A percentile compares a stretch with the other conserved stretches of the same genome.
Conservation (phyloP, 2,113 vertebrate species). For the Ailuropoda melanoleuca region DNA sequence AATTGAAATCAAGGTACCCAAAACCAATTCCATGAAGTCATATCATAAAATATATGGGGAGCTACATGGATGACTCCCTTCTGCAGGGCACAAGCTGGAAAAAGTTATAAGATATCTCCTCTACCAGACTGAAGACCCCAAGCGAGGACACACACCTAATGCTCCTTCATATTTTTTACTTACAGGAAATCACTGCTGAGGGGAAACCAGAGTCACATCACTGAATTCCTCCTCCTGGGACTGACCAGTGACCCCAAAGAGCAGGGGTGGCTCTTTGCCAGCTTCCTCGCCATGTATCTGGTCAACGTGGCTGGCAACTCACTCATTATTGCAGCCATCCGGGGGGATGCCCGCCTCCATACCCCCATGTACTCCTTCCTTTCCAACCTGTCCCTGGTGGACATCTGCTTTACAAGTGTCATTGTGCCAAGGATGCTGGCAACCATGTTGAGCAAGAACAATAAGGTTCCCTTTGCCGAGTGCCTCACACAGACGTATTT, state of each 20-base stretch:
- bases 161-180: background rate
- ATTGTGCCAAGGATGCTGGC: slow-evolving; percentile 56
- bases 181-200: background rate
- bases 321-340: slow-evolving; percentile 61
- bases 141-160: background rate
- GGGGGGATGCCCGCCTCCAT: background rate
- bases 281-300: slow-evolving; percentile 64
- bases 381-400: slow-evolving; percentile 59
- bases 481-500: slow-evolving; percentile 76
- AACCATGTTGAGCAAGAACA: slow-evolving; percentile 53
- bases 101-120: background rate
- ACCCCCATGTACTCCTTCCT: slow-evolving; percentile 75
- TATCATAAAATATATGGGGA: background rate
- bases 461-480: slow-evolving; percentile 8
- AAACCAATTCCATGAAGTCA: background rate
- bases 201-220: slow-evolving; percentile 46
- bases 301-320: slow-evolving; percentile 59
- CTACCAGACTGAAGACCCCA: background rate
- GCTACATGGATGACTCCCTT: background rate
- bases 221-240: slow-evolving; percentile 66
- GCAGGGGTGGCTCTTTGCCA: slow-evolving; percentile 47
- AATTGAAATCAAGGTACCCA: background rate
- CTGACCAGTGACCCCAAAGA: slow-evolving; percentile 42
- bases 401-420: slow-evolving; percentile 65
- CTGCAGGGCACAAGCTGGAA: background rate